Conservation (phyloP, 2,797 vertebrate species). For the Acipenser oxyrinchus region DNA sequence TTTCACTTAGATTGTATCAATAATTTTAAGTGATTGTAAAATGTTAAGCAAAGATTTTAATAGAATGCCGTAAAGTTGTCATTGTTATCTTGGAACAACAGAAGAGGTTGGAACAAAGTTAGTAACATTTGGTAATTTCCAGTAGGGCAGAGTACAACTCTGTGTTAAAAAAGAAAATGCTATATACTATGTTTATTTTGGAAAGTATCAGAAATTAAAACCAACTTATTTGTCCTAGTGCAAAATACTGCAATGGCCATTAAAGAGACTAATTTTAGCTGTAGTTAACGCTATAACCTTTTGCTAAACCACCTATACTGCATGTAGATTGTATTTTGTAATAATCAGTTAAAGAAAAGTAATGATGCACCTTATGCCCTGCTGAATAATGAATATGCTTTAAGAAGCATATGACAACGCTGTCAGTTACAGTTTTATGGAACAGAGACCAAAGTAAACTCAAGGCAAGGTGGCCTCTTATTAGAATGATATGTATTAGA, state of each 20-base stretch:
- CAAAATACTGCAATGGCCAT: background rate
- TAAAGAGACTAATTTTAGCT: background rate
- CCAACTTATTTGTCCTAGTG: background rate
- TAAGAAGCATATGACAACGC: conserved; percentile 24
- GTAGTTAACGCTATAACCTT: background rate
- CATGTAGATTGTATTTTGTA: conserved; percentile 18
- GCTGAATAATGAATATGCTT: conserved; percentile 38
- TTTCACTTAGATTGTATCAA: no score
- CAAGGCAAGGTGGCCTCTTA: conserved; percentile 27
- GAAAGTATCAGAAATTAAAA: background rate
- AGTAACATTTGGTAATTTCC: no score
- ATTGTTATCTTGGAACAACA: no score
- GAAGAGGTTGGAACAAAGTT: no score
- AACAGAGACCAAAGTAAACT: conserved; percentile 42
- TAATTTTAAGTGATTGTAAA: no score
- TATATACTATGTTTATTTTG: no score
- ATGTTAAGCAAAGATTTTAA: no score
- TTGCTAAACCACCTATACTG: background rate
- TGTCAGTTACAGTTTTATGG: conserved; percentile 28
- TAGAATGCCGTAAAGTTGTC: no score
- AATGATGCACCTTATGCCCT: conserved; percentile 29
- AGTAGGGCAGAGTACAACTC: no score
- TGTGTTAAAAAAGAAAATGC: no score
- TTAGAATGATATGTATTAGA: conserved; percentile 61
- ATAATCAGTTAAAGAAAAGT: conserved; percentile 20